These are phyloP conservation scores for Perithous albicinctus DNA, from an alignment of 2,888 invertebrate genomes.

Conservation along the genomic window DNA sequence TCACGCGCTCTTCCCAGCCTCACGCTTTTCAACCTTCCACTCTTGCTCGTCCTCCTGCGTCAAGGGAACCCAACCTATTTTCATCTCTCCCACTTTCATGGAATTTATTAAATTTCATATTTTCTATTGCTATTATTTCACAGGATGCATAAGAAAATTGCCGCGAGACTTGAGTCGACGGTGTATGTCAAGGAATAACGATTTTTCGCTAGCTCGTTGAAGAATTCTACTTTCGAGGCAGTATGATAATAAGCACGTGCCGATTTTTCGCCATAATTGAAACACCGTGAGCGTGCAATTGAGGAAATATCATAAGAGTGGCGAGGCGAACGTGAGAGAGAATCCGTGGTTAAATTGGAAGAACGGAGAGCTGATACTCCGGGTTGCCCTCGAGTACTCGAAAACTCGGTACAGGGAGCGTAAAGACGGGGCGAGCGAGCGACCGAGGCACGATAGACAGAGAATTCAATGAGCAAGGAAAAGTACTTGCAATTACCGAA, in stretches of 20 bases:
- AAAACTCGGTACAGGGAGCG: slow-evolving; percentile 22
- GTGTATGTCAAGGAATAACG: slow-evolving; percentile 4
- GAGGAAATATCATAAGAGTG: slow-evolving; percentile 59
- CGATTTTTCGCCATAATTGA: slow-evolving; percentile 47
- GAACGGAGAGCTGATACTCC: slow-evolving; percentile 43
- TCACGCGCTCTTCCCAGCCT: slow-evolving; percentile 31
- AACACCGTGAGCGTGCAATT: slow-evolving; percentile 37
- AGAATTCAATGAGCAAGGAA: slow-evolving; percentile 74
- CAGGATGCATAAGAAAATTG: not conserved
- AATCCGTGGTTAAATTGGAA: slow-evolving; percentile 48
- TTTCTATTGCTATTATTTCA: not conserved
- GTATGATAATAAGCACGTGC: slow-evolving; percentile 61
- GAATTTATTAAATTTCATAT: not conserved
- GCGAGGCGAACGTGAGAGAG: slow-evolving; percentile 26
- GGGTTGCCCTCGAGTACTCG: slow-evolving; percentile 24
- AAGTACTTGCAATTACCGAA: slow-evolving; percentile 74
- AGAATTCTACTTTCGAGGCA: not conserved
- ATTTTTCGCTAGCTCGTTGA: slow-evolving; percentile 6
- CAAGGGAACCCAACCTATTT: not conserved
- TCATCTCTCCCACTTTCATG: not conserved
- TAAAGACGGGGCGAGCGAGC: slow-evolving; percentile 30
- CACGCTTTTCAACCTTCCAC: slow-evolving; percentile 20
- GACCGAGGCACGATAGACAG: slow-evolving; percentile 38
- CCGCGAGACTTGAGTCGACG: not conserved
- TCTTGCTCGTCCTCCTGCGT: not conserved